Evolutionary conservation across 2,888 invertebrate species (phyloP).

Genomic region (Dichetophora obliterata): DNA sequence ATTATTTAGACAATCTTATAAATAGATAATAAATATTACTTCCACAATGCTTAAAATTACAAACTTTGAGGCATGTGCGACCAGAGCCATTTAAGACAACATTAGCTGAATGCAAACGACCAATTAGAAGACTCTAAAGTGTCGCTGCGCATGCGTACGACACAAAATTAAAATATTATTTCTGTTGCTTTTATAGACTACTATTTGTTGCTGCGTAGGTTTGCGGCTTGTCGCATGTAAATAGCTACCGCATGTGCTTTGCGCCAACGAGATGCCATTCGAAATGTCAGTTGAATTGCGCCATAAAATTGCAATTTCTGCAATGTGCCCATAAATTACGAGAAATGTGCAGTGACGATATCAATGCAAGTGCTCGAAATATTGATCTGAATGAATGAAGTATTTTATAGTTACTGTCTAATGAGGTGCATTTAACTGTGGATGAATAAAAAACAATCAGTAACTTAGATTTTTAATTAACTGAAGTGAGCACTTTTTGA

Average conservation of each 20-base stretch:
- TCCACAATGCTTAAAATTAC: background rate
- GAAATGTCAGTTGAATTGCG: conserved; percentile 50
- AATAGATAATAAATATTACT: background rate
- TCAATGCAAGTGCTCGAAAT: background rate
- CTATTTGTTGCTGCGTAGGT: conserved; percentile 51
- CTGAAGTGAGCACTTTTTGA: too few relatives aligned
- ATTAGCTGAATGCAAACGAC: conserved; percentile 17
- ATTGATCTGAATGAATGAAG: background rate
- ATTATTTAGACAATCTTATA: too few relatives aligned
- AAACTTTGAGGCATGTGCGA: background rate
- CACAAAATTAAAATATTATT: background rate
- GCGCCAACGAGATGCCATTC: conserved; percentile 47
- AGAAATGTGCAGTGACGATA: background rate
- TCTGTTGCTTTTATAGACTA: background rate
- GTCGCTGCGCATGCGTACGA: conserved; percentile 25
- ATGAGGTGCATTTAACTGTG: background rate
- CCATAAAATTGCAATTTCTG: conserved; percentile 4
- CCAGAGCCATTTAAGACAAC: background rate
- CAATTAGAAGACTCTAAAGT: conserved; percentile 39
- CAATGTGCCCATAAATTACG: background rate
- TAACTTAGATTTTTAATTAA: background rate
- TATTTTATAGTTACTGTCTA: background rate
- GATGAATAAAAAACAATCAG: background rate
- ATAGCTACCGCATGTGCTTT: conserved; percentile 37
- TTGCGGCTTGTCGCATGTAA: conserved; percentile 37